Evolutionary conservation across 2,888 invertebrate species (phyloP), one percentile per base, ranked within the genome.

Genomic region (Calameuta filiformis): DNA sequence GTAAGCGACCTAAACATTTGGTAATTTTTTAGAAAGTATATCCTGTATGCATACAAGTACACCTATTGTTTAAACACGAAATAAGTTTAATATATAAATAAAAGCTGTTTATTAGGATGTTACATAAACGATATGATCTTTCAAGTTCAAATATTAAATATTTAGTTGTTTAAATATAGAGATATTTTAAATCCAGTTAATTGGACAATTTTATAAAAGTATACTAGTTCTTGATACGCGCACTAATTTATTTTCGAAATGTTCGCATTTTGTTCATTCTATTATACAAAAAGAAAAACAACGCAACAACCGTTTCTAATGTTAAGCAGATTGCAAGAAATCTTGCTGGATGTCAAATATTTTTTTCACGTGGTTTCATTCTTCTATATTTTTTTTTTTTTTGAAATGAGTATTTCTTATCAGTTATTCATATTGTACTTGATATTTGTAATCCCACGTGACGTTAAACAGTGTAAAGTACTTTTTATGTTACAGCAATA

Each of bases 121-220:
- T 71, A 71, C 34, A 34, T 31, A 34, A 71, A 71, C 34, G 71
- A 71, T 31, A 71, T 71, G 34, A 31, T 71, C 15, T 71, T 71
- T 71, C 15, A 71, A 71, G 71, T 71, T 71, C 34, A 31, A 71
- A 71, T 71, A 71, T 71, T 71, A 34, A 71, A 71, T 71, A 71
- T 56, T 56, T 56, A 56, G 56, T 56, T 56, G 56, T 56, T 56
- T 23, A 23, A 56, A 56, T 56, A 56, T 56, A 56, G 56, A 56
- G 56, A 56, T 56, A 56, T 56, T 56, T 56, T 56, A 56, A 56
- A 56, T 56, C 56, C 23, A 56, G 56, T 23, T 9, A 56, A 56
- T 56, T 56, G 56, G 56, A 56, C 56, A 56, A 56, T 56, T 56
- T 56, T 56, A 56, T 56, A 23, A 56, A 56, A 56, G 56, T 56